Conservation (phyloP, 2,888 invertebrate species). For the Drosophila eohydei region DNA sequence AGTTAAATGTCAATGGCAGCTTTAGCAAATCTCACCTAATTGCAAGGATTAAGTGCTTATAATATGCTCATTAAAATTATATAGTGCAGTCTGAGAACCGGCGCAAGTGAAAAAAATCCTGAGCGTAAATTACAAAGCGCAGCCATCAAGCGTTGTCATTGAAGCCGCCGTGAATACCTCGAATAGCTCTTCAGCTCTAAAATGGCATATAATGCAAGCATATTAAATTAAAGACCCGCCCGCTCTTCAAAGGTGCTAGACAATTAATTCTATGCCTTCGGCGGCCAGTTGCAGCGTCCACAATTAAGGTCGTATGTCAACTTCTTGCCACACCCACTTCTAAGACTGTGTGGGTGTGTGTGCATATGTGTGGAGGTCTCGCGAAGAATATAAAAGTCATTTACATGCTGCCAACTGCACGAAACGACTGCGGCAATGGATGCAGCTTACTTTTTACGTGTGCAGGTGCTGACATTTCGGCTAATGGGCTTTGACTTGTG, state of each 20-base stretch:
- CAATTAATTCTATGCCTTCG: constrained; percentile 5
- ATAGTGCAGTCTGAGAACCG: constrained; percentile 9
- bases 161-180: constrained; percentile 18
- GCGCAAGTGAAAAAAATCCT: constrained; percentile 19
- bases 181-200: constrained; percentile 3
- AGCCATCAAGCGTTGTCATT: constrained; percentile 35
- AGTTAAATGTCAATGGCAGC: constrained; percentile 57
- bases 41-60: constrained; percentile 5
- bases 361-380: background rate
- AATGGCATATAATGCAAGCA: constrained; percentile 10
- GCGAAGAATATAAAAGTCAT: constrained; percentile 26
- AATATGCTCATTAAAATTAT: constrained; percentile 9
- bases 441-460: constrained; percentile 41
- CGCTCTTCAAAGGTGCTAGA: background rate
- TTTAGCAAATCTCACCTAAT: constrained; percentile 52
- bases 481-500: constrained; percentile 58
- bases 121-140: constrained; percentile 28
- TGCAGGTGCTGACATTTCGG: constrained; percentile 48
- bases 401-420: background rate
- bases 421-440: constrained; percentile 26
- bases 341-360: background rate
- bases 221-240: constrained; percentile 26
- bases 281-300: background rate
- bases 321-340: constrained; percentile 10
- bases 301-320: constrained; percentile 16